Base-by-base conservation (phyloP, 1,140 invertebrate genomes). In the Anastatus disparis region DNA sequence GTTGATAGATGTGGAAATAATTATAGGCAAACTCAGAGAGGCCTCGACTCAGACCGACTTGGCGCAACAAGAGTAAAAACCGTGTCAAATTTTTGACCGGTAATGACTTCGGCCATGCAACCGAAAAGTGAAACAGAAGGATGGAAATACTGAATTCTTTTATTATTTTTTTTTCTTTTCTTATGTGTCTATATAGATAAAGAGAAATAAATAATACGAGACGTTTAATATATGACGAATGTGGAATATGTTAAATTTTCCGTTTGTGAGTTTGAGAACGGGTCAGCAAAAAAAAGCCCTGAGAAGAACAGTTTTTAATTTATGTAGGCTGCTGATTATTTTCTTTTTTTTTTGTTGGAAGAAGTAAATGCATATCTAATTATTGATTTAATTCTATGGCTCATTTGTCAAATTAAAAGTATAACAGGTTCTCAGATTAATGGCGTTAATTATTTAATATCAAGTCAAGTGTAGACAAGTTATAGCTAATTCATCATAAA, bases 1-100 rank as follows among this genome's bases (percentile, higher is more conserved):
- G 71, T 76, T 85, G 83, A 85, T 85, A 84, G 82, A 85, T 85
- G 82, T 85, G 81, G 77, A 85, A 85, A 85, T 85, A 85, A 85
- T 85, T 85, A 84, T 85, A 84, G 82, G 80, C 75, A 81, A 84
- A 84, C 77, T 76, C 74, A 77, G n/a, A n/a, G n/a, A n/a, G n/a
- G n/a, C n/a, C 71, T 71, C 71, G n/a, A 65, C 74, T 74, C 71
- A n/a, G n/a, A 44, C 29, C 61, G 70, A 59, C 52, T 50, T 55
- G 76, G 72, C 77, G 78, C 81, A 83, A 82, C 76, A 82, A 83
- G 79, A 85, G 77, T 82, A 81, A 84, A 80, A 78, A 84, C 78
- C 83, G 81, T 83, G 81, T 85, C 82, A 83, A 82, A 84, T 83
- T 85, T 83, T 79, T 73, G 78, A 75, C 50, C 77, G 70, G 77